phyloP scores from a whole-genome alignment of 1,140 invertebrate genomes.

The Stegodyphus mimosarum region DNA sequence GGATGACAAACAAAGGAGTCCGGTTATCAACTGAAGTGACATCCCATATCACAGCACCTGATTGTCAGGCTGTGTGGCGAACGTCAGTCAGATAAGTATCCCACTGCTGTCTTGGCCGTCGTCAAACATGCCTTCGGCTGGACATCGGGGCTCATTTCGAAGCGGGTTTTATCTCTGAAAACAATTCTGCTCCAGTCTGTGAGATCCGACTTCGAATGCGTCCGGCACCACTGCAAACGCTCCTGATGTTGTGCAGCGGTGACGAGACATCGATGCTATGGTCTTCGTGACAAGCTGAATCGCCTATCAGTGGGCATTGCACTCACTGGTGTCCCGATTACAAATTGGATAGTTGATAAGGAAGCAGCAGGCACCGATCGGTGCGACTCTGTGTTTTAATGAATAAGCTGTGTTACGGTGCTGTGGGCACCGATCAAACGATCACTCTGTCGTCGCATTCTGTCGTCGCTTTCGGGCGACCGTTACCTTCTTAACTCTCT shows the following conservation, averaged over 20 bases:
- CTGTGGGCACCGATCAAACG: too few relatives aligned
- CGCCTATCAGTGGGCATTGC: too few relatives aligned
- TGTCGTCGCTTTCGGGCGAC: too few relatives aligned
- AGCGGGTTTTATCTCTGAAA: conserved; percentile 15
- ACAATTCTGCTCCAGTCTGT: conserved; percentile 22
- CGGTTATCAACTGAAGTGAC: background rate
- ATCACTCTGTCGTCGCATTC: too few relatives aligned
- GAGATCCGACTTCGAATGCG: background rate
- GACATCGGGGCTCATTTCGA: conserved; percentile 13
- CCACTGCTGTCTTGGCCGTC: conserved; percentile 11
- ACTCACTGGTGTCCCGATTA: too few relatives aligned
- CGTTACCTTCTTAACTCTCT: too few relatives aligned
- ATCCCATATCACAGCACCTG: background rate
- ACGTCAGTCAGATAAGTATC: background rate
- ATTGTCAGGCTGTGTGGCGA: background rate
- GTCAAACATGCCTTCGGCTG: conserved; percentile 8
- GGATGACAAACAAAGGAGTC: conserved; percentile 4
- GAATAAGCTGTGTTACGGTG: too few relatives aligned
- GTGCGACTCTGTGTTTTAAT: too few relatives aligned
- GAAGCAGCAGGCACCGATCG: too few relatives aligned
- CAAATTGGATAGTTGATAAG: too few relatives aligned
- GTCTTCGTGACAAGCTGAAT: too few relatives aligned
- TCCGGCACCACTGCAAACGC: conserved; percentile 13
- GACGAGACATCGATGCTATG: too few relatives aligned
- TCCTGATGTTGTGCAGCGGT: background rate